A percentile compares a stretch with the other conserved stretches of the same genome.
Conservation (phyloP, 2,113 vertebrate genomes). For the Sorex fumeus region DNA sequence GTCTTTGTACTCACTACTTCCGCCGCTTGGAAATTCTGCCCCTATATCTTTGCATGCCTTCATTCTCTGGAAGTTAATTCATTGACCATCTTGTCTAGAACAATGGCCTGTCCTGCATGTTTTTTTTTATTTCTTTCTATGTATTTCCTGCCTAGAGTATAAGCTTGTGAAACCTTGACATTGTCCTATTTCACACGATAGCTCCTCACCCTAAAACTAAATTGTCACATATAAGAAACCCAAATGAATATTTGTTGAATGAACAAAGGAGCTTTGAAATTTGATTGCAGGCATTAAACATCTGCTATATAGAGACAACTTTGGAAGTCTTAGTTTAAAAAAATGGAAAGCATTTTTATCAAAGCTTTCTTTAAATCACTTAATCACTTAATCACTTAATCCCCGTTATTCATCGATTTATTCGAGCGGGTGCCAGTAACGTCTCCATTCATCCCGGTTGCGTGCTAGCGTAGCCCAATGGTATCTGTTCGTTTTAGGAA, state of each 20-base stretch:
- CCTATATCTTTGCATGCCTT: background rate
- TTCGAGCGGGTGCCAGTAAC: too few species aligned
- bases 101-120: background rate
- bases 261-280: background rate
- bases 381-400: too few species aligned
- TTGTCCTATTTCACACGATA: background rate
- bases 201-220: background rate
- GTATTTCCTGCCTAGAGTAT: background rate
- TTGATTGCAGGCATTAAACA: background rate
- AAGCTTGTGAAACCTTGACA: background rate
- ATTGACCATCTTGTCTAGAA: background rate
- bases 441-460: too few species aligned
- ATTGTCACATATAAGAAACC: background rate
- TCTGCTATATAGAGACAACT: background rate
- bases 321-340: too few species aligned
- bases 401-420: too few species aligned
- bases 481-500: too few species aligned
- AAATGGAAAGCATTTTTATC: background rate
- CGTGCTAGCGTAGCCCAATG: too few species aligned
- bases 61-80: slow-evolving; percentile 3
- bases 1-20: background rate
- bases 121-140: background rate
- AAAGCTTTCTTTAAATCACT: slow-evolving; percentile 31
- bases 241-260: background rate
- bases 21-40: background rate